Evolutionary conservation across 2,797 vertebrate species (phyloP).

Genomic region (Argyrosomus regius): DNA sequence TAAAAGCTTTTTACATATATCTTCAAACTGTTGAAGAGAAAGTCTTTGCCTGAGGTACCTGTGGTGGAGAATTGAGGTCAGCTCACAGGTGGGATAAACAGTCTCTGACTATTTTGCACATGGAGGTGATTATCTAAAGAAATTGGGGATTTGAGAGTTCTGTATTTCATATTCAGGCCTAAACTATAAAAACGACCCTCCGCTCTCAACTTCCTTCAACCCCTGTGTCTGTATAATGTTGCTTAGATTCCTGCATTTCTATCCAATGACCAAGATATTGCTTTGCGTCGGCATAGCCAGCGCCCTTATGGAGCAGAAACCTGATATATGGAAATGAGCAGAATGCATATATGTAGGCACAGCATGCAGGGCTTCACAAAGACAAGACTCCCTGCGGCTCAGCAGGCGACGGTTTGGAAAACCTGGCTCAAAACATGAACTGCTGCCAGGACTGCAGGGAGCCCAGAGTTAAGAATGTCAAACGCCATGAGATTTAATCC

Average conservation of each 20-base stretch:
- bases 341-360: slow-evolving; percentile 20
- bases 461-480: not conserved
- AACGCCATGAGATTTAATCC: not conserved
- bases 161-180: slow-evolving; percentile 29
- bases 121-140: slow-evolving; percentile 14
- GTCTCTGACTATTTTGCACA: not conserved
- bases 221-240: slow-evolving; percentile 16
- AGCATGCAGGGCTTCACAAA: slow-evolving; percentile 14
- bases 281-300: not conserved
- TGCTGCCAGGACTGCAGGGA: not conserved
- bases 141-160: not conserved
- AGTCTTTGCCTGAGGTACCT: not conserved
- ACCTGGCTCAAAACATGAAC: slow-evolving; percentile 2
- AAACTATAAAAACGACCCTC: not conserved
- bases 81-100: not conserved
- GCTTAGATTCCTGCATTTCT: slow-evolving; percentile 13
- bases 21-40: not conserved
- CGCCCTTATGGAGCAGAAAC: slow-evolving; percentile 15
- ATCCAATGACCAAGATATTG: not conserved
- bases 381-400: slow-evolving; percentile 21
- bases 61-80: not conserved
- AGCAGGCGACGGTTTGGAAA: slow-evolving; percentile 1
- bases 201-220: slow-evolving; percentile 25
- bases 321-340: slow-evolving; percentile 26
- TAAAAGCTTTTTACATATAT: too few relatives aligned